These are phyloP conservation scores for Suillia variegata DNA, from an alignment of 2,888 invertebrate genomes.

Conservation along the genomic window DNA sequence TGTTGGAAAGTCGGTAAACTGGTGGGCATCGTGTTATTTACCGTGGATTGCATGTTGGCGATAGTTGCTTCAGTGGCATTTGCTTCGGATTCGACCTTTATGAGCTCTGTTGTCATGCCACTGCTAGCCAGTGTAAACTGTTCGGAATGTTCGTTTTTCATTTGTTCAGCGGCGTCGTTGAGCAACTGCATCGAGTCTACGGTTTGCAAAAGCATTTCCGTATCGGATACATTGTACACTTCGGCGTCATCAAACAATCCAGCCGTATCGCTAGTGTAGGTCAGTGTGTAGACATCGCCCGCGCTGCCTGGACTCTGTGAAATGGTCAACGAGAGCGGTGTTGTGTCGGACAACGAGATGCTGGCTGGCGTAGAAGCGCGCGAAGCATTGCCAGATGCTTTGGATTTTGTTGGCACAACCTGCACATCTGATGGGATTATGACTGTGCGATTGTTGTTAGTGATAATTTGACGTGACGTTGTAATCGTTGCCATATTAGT, in stretches of 20 bases:
- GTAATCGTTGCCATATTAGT: conserved; percentile 4
- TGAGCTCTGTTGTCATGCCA: conserved; percentile 31
- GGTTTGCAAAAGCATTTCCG: conserved; percentile 70
- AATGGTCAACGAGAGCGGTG: conserved; percentile 58
- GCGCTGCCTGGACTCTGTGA: conserved; percentile 57
- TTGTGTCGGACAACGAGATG: conserved; percentile 52
- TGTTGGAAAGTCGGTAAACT: conserved; percentile 80
- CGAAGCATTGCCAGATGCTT: conserved; percentile 36
- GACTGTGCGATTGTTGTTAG: conserved; percentile 59
- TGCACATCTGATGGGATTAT: conserved; percentile 57
- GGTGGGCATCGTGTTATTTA: conserved; percentile 69
- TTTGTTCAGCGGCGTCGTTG: conserved; percentile 63
- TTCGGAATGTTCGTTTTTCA: conserved; percentile 50
- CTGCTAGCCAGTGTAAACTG: conserved; percentile 39
- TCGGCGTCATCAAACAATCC: conserved; percentile 71
- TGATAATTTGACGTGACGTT: conserved; percentile 63
- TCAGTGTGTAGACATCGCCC: conserved; percentile 67
- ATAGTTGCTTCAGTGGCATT: conserved; percentile 6
- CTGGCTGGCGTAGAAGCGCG: conserved; percentile 27
- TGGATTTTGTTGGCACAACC: conserved; percentile 47
- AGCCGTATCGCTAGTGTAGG: conserved; percentile 67
- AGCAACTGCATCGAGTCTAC: conserved; percentile 70
- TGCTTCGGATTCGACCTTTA: conserved; percentile 39
- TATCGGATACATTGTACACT: conserved; percentile 76
- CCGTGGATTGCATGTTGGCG: conserved; percentile 21